These are phyloP conservation scores for Meda fulgida DNA, from an alignment of 2,797 vertebrate genomes.

Conservation along the genomic window DNA sequence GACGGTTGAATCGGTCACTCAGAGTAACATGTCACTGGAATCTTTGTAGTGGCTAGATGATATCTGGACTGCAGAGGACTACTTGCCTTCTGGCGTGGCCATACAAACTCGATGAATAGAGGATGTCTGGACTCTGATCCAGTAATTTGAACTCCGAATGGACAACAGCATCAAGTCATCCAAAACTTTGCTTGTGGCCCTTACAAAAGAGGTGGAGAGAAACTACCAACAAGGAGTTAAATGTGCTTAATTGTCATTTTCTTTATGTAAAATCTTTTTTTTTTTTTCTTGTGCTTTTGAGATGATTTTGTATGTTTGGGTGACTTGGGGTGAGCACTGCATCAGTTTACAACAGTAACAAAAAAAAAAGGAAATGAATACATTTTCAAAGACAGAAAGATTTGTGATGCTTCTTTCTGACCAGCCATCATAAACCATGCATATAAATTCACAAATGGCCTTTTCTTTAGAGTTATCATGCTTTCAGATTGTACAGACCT, in stretches of 20 bases:
- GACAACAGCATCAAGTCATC: slow-evolving; percentile 46
- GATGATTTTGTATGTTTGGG: not conserved
- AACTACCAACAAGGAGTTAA: not conserved
- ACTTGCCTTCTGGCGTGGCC: slow-evolving; percentile 62
- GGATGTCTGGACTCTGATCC: slow-evolving; percentile 48
- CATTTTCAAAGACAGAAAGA: not conserved
- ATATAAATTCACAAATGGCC: not conserved
- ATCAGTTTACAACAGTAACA: not conserved
- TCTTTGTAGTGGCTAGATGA: slow-evolving; percentile 60
- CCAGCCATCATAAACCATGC: not conserved
- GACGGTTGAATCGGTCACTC: slow-evolving; percentile 18
- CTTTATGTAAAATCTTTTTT: not conserved
- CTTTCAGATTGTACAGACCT: not conserved
- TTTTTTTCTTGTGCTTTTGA: not conserved
- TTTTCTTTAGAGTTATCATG: not conserved
- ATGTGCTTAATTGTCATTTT: not conserved
- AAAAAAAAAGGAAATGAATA: not conserved
- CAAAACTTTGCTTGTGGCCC: slow-evolving; percentile 40
- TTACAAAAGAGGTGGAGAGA: not conserved
- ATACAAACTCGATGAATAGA: slow-evolving; percentile 60
- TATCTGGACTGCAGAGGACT: slow-evolving; percentile 58
- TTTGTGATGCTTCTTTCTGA: not conserved
- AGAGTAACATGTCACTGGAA: slow-evolving; percentile 56
- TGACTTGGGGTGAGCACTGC: not conserved
- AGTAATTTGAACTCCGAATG: slow-evolving; percentile 60